phyloP scores from a whole-genome alignment of 2,797 vertebrate species.

The Tamandua tetradactyla region DNA sequence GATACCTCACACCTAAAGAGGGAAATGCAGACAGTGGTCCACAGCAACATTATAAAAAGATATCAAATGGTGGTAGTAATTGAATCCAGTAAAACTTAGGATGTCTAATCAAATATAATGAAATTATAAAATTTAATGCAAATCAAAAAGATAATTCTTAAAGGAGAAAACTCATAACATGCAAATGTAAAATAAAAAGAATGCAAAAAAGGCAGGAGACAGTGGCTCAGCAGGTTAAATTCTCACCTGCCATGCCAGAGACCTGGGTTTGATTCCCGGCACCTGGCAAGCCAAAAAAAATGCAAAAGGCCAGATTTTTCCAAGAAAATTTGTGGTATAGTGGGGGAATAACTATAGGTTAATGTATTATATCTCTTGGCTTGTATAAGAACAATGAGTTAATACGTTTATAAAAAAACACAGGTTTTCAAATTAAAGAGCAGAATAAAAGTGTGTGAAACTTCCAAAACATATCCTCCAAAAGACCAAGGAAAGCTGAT shows the following conservation, averaged over 20 bases:
- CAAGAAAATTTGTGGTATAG: background rate
- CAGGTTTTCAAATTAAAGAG: background rate
- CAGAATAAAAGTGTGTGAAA: conserved; percentile 51
- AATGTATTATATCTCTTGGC: background rate
- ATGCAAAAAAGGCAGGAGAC: too few relatives aligned
- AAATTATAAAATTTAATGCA: background rate
- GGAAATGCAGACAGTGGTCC: background rate
- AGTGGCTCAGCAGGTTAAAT: too few relatives aligned
- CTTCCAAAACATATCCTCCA: background rate
- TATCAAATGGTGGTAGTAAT: background rate
- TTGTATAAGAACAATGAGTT: background rate
- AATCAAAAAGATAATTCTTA: conserved; percentile 12
- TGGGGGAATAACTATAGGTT: background rate
- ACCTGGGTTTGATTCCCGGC: too few relatives aligned
- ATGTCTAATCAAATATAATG: background rate
- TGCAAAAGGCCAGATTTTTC: background rate
- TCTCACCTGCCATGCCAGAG: too few relatives aligned
- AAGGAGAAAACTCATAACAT: background rate
- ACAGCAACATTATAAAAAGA: background rate
- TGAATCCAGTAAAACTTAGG: background rate
- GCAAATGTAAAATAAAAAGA: background rate
- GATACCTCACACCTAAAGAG: background rate
- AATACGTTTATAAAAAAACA: conserved; percentile 14
- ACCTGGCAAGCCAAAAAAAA: too few relatives aligned
- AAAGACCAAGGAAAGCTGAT: background rate